Evolutionary conservation across 2,113 vertebrate genomes (phyloP).

Genomic region (Paradisaea rubra): DNA sequence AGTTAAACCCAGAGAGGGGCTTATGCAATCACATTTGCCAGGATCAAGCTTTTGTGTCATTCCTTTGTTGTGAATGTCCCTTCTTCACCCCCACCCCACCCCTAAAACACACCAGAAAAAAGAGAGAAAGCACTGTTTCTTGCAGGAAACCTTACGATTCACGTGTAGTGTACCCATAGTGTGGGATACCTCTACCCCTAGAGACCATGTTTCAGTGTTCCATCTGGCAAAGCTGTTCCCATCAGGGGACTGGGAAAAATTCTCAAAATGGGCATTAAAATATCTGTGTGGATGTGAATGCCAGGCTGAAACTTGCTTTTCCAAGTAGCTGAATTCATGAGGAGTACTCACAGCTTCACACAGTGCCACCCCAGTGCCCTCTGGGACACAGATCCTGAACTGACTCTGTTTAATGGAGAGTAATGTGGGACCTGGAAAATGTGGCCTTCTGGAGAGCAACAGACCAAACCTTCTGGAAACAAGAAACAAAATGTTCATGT

Average conservation of each 20-base stretch:
- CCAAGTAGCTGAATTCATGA: background rate
- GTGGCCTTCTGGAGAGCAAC: background rate
- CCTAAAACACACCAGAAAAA: background rate
- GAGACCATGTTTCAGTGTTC: background rate
- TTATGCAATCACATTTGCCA: background rate
- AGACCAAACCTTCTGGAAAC: background rate
- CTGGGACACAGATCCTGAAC: background rate
- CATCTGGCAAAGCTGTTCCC: background rate
- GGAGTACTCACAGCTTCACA: background rate
- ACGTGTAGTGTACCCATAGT: rapidly evolving
- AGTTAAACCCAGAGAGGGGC: background rate
- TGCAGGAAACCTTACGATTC: background rate
- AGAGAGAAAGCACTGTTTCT: background rate
- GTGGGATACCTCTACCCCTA: background rate
- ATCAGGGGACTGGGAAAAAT: background rate
- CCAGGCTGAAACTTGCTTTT: background rate
- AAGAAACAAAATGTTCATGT: background rate
- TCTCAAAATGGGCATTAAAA: background rate
- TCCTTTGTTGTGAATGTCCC: background rate
- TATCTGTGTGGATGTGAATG: background rate
- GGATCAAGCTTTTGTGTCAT: background rate
- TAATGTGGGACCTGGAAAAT: background rate
- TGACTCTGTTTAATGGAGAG: background rate
- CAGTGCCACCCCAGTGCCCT: background rate
- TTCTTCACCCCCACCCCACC: background rate